phyloP scores from a whole-genome alignment of 2,888 invertebrate species.

The Dryadula phaetusa region DNA sequence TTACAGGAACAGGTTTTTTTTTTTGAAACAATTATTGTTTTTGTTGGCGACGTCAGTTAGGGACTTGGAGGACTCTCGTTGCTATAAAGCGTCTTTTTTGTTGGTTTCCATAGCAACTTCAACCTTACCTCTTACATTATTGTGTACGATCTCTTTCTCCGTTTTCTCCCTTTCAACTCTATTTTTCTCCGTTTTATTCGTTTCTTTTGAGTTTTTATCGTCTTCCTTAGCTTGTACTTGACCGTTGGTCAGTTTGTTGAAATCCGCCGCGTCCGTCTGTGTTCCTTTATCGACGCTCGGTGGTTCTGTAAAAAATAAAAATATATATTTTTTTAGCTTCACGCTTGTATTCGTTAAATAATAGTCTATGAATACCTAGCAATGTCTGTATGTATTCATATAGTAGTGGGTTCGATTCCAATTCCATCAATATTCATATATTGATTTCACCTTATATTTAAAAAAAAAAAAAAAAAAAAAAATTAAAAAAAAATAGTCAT shows the following conservation, averaged over 20 bases:
- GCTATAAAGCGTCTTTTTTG: slow-evolving; percentile 74
- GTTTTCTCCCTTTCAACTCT: slow-evolving; percentile 46
- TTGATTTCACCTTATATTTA: too few relatives aligned
- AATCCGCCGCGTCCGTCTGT: slow-evolving; percentile 71
- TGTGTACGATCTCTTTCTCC: slow-evolving; percentile 49
- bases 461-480: too few relatives aligned
- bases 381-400: too few relatives aligned
- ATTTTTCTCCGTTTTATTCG: slow-evolving; percentile 36
- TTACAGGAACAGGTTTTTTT: slow-evolving; percentile 78
- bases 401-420: too few relatives aligned
- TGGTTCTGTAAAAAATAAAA: slow-evolving; percentile 56
- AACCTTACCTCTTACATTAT: slow-evolving; percentile 51
- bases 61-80: slow-evolving; percentile 70
- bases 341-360: too few relatives aligned
- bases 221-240: slow-evolving; percentile 53
- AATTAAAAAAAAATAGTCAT: too few relatives aligned
- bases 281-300: slow-evolving; percentile 68
- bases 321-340: not conserved
- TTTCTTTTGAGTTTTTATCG: slow-evolving; percentile 42
- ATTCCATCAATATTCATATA: too few relatives aligned
- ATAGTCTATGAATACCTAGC: too few relatives aligned
- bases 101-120: slow-evolving; percentile 50
- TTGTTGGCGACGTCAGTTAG: slow-evolving; percentile 61
- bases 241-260: slow-evolving; percentile 65
- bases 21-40: slow-evolving; percentile 62